These are phyloP conservation scores for Phylloscopus collybita DNA, from an alignment of 2,797 vertebrate species.

Conservation along the genomic window DNA sequence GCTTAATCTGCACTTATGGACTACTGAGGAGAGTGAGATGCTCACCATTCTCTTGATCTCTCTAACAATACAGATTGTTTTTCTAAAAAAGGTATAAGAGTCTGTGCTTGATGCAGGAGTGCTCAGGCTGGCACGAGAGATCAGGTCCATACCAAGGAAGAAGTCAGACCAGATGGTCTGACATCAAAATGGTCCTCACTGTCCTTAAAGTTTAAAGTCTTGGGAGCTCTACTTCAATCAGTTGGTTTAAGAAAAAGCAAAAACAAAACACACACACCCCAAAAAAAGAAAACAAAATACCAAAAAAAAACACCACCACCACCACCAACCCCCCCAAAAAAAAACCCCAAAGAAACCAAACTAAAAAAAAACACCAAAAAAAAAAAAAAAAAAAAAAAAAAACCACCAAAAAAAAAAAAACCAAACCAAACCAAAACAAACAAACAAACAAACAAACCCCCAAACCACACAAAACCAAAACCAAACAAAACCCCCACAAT, in stretches of 20 bases:
- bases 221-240: neutral
- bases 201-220: neutral
- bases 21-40: neutral
- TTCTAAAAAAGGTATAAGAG: neutral
- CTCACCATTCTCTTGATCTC: accelerated
- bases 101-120: neutral
- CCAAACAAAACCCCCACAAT: neutral
- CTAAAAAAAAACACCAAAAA: neutral
- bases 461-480: neutral
- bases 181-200: neutral
- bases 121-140: neutral
- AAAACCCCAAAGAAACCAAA: neutral
- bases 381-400: neutral
- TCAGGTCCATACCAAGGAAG: neutral
- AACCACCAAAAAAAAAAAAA: neutral
- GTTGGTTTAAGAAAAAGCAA: neutral
- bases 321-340: too few species aligned
- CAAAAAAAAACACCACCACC: too few species aligned
- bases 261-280: neutral
- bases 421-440: too few species aligned
- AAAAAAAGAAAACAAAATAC: neutral
- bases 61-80: neutral
- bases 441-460: neutral
- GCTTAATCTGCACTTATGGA: neutral
- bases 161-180: neutral